phyloP scores from a whole-genome alignment of 2,113 vertebrate genomes.

The Halcyon senegalensis region DNA sequence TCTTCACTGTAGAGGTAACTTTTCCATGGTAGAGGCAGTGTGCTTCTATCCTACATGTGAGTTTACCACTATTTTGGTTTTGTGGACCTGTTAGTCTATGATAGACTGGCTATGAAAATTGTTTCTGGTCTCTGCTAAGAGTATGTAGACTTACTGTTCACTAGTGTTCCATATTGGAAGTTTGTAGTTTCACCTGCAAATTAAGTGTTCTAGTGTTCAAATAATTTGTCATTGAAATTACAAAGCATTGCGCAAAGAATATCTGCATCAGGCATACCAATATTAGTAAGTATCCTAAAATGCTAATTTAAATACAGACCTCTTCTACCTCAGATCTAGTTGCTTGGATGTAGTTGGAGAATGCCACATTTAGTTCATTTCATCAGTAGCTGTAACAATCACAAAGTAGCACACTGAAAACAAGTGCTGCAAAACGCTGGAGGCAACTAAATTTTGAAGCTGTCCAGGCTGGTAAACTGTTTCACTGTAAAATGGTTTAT shows the following conservation, averaged over 20 bases:
- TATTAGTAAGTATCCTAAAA: background rate
- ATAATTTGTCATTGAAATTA: background rate
- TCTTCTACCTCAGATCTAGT: background rate
- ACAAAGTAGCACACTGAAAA: background rate
- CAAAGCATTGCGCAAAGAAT: background rate
- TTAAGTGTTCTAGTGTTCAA: background rate
- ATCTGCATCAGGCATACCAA: background rate
- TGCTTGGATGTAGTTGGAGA: background rate
- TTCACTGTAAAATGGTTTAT: background rate
- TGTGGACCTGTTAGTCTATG: background rate
- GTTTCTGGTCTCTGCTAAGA: background rate
- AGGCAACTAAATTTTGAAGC: background rate
- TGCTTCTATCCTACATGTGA: background rate
- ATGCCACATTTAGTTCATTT: background rate
- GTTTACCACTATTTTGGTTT: background rate
- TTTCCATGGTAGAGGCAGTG: background rate
- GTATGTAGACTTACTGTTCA: background rate
- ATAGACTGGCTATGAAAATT: background rate
- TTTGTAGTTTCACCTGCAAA: background rate
- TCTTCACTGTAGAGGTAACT: background rate
- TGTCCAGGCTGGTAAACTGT: background rate
- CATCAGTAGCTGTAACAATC: background rate
- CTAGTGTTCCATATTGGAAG: background rate
- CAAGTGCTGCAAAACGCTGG: constrained; percentile 4
- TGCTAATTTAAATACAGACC: background rate